Conservation (phyloP, 2,797 vertebrate genomes). For the Gambusia yucatana region DNA sequence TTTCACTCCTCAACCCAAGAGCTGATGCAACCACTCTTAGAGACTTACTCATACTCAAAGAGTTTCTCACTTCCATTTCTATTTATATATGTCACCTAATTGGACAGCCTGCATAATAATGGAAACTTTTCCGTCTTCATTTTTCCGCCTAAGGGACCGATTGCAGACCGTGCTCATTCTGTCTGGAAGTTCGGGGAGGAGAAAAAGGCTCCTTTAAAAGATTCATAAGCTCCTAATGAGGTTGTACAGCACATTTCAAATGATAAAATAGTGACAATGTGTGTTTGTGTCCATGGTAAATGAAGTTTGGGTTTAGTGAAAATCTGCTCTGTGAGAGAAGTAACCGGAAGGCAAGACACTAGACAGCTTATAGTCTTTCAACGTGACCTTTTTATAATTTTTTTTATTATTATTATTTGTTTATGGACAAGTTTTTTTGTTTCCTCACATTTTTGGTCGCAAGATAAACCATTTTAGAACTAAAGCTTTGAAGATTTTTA, state of each 20-base stretch:
- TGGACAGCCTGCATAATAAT: conserved; percentile 67
- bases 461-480: background rate
- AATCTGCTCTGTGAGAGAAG: conserved; percentile 39
- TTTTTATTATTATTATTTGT: background rate
- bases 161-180: conserved; percentile 49
- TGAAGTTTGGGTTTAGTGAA: conserved; percentile 18
- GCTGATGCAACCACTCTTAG: conserved; percentile 4
- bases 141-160: conserved; percentile 56
- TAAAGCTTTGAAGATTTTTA: background rate
- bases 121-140: conserved; percentile 41
- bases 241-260: conserved; percentile 64
- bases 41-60: conserved; percentile 33
- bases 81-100: conserved; percentile 74
- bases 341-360: conserved; percentile 30
- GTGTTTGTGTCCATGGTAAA: conserved; percentile 9
- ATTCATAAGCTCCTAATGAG: conserved; percentile 79
- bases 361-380: background rate
- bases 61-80: conserved; percentile 53
- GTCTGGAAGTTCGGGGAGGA: conserved; percentile 51
- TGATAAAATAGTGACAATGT: conserved; percentile 39
- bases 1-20: background rate
- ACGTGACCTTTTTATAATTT: background rate
- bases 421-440: background rate
- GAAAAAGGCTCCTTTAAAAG: conserved; percentile 64
- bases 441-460: background rate